Conservation (phyloP, 2,113 vertebrate species). For the Genyomyrus donnyi region DNA sequence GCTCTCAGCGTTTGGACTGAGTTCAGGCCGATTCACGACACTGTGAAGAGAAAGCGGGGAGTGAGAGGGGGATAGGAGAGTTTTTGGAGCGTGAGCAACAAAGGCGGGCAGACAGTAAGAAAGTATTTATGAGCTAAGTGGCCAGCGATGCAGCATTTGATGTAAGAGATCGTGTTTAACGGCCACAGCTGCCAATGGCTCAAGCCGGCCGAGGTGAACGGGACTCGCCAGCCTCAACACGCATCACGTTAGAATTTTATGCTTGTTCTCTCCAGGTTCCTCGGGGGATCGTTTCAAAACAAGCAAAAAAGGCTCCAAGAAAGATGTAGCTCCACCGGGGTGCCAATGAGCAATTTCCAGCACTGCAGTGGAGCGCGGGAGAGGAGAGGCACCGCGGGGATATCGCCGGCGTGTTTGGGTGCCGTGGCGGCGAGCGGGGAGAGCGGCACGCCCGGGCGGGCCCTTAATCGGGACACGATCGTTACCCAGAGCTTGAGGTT, state of each 20-base stretch:
- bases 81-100: not conserved
- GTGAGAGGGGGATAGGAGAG: not conserved
- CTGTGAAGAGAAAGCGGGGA: not conserved
- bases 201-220: not conserved
- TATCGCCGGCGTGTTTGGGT: not conserved
- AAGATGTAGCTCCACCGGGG: not conserved
- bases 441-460: not conserved
- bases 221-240: not conserved
- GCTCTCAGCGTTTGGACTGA: not conserved
- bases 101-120: not conserved
- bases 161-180: not conserved
- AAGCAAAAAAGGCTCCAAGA: not conserved
- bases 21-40: not conserved
- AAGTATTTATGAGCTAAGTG: not conserved
- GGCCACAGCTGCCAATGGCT: not conserved
- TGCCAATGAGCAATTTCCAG: not conserved
- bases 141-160: not conserved
- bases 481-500: not conserved
- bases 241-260: not conserved
- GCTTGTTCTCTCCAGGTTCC: not conserved
- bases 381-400: not conserved
- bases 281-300: not conserved
- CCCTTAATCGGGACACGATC: too few species aligned
- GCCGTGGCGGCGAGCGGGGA: not conserved
- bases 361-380: not conserved